These are phyloP conservation scores for Euthynnus affinis DNA, from an alignment of 2,797 vertebrate species.

Conservation along the genomic window DNA sequence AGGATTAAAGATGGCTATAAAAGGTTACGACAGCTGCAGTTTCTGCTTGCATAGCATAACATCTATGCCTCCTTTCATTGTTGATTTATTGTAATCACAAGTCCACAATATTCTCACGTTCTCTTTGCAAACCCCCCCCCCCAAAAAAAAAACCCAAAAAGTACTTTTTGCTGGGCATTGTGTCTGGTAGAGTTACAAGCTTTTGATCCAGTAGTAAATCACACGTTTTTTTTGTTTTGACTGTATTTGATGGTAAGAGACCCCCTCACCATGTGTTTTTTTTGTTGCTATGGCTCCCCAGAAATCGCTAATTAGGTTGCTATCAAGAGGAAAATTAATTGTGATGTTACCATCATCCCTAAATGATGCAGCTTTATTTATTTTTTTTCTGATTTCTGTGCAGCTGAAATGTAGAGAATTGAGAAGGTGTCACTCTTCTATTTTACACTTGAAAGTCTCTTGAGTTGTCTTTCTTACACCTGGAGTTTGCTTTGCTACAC, in stretches of 20 bases:
- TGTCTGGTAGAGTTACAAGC: background rate
- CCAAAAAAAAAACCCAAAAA: too few species aligned
- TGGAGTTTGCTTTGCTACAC: slow-evolving; percentile 37
- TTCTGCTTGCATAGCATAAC: slow-evolving; percentile 11
- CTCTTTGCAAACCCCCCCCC: background rate
- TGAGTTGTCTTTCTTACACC: slow-evolving; percentile 6
- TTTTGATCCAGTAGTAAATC: slow-evolving; percentile 13
- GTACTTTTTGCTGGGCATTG: background rate
- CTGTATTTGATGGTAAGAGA: background rate
- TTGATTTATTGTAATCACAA: slow-evolving; percentile 14
- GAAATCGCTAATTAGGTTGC: slow-evolving; percentile 24
- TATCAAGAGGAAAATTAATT: slow-evolving; percentile 33
- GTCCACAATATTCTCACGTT: background rate
- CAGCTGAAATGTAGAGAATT: background rate
- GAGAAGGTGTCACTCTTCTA: slow-evolving; percentile 2
- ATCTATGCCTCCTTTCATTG: slow-evolving; percentile 5
- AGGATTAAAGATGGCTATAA: slow-evolving; percentile 41
- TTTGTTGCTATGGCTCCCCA: slow-evolving; percentile 24
- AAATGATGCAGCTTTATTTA: slow-evolving; percentile 5
- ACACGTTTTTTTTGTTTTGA: too few species aligned
- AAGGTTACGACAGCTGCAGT: slow-evolving; percentile 33
- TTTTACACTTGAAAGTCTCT: slow-evolving; percentile 3
- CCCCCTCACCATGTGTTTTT: background rate
- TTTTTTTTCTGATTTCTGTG: slow-evolving; percentile 4
- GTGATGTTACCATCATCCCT: slow-evolving; percentile 5